phyloP scores from a whole-genome alignment of 2,113 vertebrate genomes.

The Fulica atra region DNA sequence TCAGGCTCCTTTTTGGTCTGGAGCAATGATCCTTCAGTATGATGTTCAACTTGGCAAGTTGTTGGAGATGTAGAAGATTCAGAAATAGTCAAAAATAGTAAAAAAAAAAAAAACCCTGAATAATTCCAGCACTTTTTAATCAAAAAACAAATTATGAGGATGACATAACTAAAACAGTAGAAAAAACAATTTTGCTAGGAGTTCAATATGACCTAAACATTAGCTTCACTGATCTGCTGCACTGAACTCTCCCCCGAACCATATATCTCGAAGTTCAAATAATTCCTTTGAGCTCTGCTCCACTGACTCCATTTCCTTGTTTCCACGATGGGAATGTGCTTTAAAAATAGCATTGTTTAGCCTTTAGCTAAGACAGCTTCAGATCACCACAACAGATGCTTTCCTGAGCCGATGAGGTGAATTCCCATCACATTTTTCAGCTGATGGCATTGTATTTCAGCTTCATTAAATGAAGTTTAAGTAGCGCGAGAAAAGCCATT shows the following conservation, averaged over 20 bases:
- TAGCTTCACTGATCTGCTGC: not conserved
- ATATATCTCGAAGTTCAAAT: not conserved
- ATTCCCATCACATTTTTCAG: constrained; percentile 60
- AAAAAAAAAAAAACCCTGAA: not conserved
- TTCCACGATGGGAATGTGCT: not conserved
- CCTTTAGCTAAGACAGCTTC: constrained; percentile 23
- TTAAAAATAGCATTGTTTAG: constrained; percentile 36
- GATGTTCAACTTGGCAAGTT: not conserved
- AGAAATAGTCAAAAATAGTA: not conserved
- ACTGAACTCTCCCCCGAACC: not conserved
- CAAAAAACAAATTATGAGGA: not conserved
- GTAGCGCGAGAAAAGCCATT: constrained; percentile 52
- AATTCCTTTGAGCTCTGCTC: not conserved
- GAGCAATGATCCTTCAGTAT: not conserved
- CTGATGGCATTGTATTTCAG: constrained; percentile 67
- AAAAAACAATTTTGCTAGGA: not conserved
- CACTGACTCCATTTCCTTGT: constrained; percentile 3
- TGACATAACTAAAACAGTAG: not conserved
- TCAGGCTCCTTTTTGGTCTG: not conserved
- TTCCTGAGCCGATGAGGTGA: constrained; percentile 28
- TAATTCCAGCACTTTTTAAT: not conserved
- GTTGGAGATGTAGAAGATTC: not conserved
- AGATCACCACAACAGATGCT: constrained; percentile 56
- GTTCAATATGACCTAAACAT: not conserved
- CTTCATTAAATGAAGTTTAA: constrained; percentile 73